These are phyloP conservation scores for Seira sanloemensis DNA, from an alignment of 2,888 invertebrate species.

Conservation along the genomic window DNA sequence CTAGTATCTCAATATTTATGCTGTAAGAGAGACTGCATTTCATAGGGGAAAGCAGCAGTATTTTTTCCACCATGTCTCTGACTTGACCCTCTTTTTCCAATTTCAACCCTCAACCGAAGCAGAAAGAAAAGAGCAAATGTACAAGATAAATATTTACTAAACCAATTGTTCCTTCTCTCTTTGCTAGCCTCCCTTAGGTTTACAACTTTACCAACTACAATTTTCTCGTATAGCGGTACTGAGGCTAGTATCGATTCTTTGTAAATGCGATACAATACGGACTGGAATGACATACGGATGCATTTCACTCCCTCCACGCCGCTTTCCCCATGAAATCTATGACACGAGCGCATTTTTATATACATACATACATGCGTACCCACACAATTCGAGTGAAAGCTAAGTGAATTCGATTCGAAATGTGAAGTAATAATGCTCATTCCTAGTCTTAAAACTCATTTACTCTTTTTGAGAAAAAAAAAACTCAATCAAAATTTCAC, in stretches of 20 bases:
- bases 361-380: too few relatives aligned
- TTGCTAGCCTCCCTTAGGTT: neutral
- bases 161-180: slow-evolving; percentile 65
- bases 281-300: too few relatives aligned
- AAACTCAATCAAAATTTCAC: too few relatives aligned
- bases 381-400: too few relatives aligned
- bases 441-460: too few relatives aligned
- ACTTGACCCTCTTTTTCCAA: slow-evolving; percentile 48
- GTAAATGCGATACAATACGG: too few relatives aligned
- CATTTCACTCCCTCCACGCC: too few relatives aligned
- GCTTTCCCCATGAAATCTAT: too few relatives aligned
- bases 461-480: too few relatives aligned
- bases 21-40: neutral
- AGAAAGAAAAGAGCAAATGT: slow-evolving; percentile 55
- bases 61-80: slow-evolving; percentile 13
- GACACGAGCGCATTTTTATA: too few relatives aligned
- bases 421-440: too few relatives aligned
- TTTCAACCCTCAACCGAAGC: slow-evolving; percentile 40
- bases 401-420: too few relatives aligned
- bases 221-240: neutral
- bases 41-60: neutral
- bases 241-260: neutral
- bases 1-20: slow-evolving; percentile 21
- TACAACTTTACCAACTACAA: neutral
- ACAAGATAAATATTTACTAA: slow-evolving; percentile 73